These are phyloP conservation scores for Tamandua tetradactyla DNA, from an alignment of 2,797 vertebrate genomes.

Conservation along the genomic window DNA sequence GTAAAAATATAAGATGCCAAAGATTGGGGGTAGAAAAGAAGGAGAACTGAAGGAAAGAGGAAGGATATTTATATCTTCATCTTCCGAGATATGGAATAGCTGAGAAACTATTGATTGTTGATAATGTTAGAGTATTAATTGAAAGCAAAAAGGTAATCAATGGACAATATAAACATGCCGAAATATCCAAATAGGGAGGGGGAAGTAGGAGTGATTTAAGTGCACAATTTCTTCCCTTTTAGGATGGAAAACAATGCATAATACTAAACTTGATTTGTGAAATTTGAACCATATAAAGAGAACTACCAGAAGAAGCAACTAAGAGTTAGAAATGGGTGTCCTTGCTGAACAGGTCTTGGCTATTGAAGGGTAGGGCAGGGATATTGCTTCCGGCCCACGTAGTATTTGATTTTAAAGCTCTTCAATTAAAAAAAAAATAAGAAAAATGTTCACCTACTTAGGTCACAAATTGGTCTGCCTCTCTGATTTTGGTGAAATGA, in stretches of 20 bases:
- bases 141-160: neutral
- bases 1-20: neutral
- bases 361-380: neutral
- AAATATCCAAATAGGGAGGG: neutral
- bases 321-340: neutral
- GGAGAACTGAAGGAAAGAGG: neutral
- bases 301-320: neutral
- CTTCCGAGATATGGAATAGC: neutral
- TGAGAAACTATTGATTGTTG: neutral
- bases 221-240: neutral
- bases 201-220: neutral
- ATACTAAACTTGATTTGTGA: neutral
- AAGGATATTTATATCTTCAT: neutral
- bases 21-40: neutral
- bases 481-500: neutral
- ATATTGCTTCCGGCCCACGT: neutral
- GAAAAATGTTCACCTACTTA: neutral
- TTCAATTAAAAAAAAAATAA: neutral
- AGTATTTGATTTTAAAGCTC: neutral
- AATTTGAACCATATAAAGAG: neutral
- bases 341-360: no score
- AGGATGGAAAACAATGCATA: neutral
- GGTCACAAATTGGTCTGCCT: neutral
- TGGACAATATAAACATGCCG: neutral
- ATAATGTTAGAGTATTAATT: neutral